Evolutionary conservation across 2,113 vertebrate species (phyloP).

Genomic region (mouse (Mus musculus)): GRCm39 chr1:91301501-91302000

Average conservation of each 20-base stretch:
- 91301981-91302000: not conserved
- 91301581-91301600: not conserved
- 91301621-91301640: not conserved
- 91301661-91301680: too few species aligned
- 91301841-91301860: not conserved
- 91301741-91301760: not conserved
- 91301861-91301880: not conserved
- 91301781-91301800: accelerated
- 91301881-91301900: not conserved
- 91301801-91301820: not conserved
- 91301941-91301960: accelerated
- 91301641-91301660: not conserved
- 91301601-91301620: not conserved
- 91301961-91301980: accelerated
- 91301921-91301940: not conserved
- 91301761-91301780: too few species aligned
- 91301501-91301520: not conserved
- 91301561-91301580: not conserved
- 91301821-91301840: not conserved
- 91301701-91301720: not conserved
- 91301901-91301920: not conserved
- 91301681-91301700: not conserved
- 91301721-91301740: accelerated
- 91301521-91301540: not conserved
- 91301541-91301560: not conserved